Evolutionary conservation across 2,113 vertebrate species (phyloP).

Genomic region (Chamaetylas fuelleborni): DNA sequence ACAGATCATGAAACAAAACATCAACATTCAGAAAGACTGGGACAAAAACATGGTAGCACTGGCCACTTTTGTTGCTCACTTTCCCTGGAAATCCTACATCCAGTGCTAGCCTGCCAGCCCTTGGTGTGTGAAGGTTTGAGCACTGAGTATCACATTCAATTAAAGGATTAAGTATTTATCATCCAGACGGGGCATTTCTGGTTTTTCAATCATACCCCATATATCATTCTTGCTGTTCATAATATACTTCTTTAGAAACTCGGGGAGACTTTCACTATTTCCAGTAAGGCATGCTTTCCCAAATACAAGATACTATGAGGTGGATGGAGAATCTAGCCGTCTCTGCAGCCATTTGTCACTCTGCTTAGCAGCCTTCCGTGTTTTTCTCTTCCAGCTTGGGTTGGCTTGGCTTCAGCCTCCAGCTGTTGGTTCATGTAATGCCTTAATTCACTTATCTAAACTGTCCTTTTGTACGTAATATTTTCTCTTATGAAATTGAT

Average conservation of each 20-base stretch:
- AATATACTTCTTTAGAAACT: not conserved
- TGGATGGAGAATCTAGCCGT: not conserved
- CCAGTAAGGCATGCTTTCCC: not conserved
- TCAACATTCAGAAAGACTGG: not conserved
- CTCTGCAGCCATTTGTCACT: rapidly evolving
- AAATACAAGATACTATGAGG: not conserved
- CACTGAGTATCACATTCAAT: rapidly evolving
- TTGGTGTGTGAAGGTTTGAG: rapidly evolving
- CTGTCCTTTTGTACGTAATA: not conserved
- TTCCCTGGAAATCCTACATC: not conserved
- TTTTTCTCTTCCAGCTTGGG: not conserved
- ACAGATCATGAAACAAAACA: not conserved
- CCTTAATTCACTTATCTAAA: not conserved
- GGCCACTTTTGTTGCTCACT: not conserved
- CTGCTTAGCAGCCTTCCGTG: not conserved
- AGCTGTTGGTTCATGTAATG: slow-evolving; percentile 7
- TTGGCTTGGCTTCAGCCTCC: not conserved
- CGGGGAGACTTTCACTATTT: not conserved
- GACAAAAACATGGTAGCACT: not conserved
- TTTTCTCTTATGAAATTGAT: not conserved
- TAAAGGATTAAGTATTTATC: not conserved
- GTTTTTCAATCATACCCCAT: rapidly evolving
- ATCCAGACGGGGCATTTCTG: not conserved
- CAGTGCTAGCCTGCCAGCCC: not conserved
- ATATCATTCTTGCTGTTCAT: not conserved